Conservation (phyloP, 2,113 vertebrate genomes). For the Australoheros scitulus region DNA sequence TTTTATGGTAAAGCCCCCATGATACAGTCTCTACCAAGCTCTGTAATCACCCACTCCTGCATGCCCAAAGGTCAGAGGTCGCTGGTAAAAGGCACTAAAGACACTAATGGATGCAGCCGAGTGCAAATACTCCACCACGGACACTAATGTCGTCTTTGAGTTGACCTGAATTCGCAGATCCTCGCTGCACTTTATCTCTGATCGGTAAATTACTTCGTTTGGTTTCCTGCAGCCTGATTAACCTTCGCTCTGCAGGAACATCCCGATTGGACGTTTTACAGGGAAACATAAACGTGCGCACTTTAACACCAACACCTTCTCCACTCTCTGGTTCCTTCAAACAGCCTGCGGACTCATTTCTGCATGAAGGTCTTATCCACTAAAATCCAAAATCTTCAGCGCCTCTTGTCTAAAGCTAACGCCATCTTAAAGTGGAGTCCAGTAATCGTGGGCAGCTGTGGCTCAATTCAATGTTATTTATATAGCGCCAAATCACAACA, state of each 20-base stretch:
- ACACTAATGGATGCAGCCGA: constrained; percentile 56
- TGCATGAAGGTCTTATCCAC: neutral
- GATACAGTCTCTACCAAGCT: constrained; percentile 49
- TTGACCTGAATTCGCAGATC: constrained; percentile 38
- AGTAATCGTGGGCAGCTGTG: neutral
- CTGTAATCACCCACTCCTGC: constrained; percentile 40
- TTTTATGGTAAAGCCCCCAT: constrained; percentile 64
- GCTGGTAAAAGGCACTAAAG: constrained; percentile 62
- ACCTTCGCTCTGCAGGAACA: neutral
- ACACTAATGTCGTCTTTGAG: constrained; percentile 43
- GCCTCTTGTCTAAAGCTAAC: neutral
- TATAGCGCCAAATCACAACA: too few relatives aligned
- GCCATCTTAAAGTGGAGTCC: too few relatives aligned
- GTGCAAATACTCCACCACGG: constrained; percentile 8
- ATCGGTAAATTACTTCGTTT: neutral
- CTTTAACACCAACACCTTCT: neutral
- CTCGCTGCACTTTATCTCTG: neutral
- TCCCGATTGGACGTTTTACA: neutral
- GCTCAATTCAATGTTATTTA: neutral
- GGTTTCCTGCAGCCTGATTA: neutral
- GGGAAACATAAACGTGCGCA: neutral
- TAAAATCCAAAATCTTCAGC: neutral
- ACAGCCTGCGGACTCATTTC: neutral
- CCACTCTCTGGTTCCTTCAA: too few relatives aligned
- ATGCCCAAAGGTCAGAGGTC: constrained; percentile 42